Conservation (phyloP, 2,113 vertebrate genomes). For the Echinops telfairi region DNA sequence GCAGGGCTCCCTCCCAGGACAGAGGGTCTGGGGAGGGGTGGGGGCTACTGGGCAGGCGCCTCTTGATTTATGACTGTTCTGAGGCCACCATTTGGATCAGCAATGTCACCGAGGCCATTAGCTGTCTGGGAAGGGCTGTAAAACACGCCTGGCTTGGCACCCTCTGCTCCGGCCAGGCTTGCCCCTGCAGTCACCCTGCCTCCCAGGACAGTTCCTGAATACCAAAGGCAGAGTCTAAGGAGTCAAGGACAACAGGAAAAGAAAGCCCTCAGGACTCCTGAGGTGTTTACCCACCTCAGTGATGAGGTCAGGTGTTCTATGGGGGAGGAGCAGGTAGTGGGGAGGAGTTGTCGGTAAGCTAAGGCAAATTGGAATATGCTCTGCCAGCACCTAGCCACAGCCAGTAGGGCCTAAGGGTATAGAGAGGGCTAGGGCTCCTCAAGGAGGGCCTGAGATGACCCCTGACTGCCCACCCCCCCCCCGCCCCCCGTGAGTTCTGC, state of each 20-base stretch:
- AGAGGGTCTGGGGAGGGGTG: neutral
- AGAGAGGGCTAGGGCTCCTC: neutral
- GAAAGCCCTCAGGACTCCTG: neutral
- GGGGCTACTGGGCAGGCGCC: neutral
- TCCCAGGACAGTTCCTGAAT: neutral
- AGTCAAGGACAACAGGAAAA: neutral
- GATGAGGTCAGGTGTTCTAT: no score
- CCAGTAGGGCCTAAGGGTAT: neutral
- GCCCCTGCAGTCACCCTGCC: conserved; percentile 5
- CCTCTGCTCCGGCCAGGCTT: neutral
- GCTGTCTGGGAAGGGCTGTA: conserved; percentile 60
- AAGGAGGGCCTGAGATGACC: neutral
- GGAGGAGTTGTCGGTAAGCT: neutral
- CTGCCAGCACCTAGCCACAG: no score
- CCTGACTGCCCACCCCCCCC: neutral
- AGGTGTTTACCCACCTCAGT: rapidly evolving
- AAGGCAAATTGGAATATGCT: neutral
- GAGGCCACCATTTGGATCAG: neutral
- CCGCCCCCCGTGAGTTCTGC: no score
- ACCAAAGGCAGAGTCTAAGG: neutral
- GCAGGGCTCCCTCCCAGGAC: neutral
- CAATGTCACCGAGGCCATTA: conserved; percentile 66
- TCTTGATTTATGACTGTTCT: conserved; percentile 37
- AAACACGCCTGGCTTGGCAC: neutral
- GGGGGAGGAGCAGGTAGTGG: neutral